phyloP scores from a whole-genome alignment of 23 tunicate species.

The Oikopleura dioica region DNA sequence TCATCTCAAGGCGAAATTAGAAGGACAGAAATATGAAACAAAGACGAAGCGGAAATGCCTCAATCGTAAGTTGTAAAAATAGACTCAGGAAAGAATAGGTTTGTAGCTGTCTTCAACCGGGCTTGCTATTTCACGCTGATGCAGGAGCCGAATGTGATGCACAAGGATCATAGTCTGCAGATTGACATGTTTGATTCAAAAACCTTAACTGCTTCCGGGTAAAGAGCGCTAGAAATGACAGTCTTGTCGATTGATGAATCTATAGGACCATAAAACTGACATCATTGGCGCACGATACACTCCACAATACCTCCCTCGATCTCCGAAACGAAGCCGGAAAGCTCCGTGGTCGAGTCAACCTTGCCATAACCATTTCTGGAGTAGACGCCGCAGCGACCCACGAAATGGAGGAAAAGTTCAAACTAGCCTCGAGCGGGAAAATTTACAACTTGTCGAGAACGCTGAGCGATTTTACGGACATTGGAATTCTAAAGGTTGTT shows the following conservation, averaged over 20 bases:
- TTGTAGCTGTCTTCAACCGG: neutral
- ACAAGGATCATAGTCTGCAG: neutral
- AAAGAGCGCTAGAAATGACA: too few relatives aligned
- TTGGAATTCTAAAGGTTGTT: neutral
- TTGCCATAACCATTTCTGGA: conserved; percentile 5
- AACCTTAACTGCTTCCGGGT: neutral
- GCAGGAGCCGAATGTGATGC: neutral
- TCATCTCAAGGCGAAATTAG: too few relatives aligned
- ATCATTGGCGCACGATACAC: neutral
- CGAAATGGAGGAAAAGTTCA: conserved; percentile 1
- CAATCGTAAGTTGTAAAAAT: too few relatives aligned
- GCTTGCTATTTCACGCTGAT: neutral
- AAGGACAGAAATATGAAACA: too few relatives aligned
- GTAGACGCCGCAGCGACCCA: neutral
- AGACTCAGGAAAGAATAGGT: neutral
- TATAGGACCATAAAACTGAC: neutral
- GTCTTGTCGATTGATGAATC: neutral
- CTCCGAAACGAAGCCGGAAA: neutral
- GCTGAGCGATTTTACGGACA: neutral
- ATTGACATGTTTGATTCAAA: neutral
- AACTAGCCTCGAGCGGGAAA: neutral
- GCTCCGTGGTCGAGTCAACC: neutral
- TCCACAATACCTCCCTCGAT: neutral
- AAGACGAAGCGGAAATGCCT: neutral
- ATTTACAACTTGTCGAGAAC: neutral